These are phyloP conservation scores for Picus viridis DNA, from an alignment of 2,797 vertebrate genomes.

Conservation along the genomic window DNA sequence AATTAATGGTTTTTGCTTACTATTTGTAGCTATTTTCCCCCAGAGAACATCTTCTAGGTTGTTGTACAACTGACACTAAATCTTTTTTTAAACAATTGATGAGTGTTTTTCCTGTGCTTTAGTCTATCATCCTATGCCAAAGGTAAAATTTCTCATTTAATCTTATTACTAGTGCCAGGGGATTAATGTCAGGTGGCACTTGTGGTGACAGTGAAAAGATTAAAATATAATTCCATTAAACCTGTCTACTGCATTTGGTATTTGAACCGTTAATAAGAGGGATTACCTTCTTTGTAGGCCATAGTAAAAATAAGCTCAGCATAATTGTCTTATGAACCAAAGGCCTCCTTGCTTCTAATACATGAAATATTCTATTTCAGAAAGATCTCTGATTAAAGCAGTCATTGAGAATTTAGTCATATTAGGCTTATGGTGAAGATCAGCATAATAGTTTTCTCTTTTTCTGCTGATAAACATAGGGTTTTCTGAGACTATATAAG, in stretches of 20 bases:
- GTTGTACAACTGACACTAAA: not conserved
- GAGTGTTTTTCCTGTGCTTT: conserved; percentile 10
- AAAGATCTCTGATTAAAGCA: conserved; percentile 55
- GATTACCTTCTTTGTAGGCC: conserved; percentile 45
- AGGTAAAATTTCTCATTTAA: conserved; percentile 57
- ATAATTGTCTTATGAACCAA: conserved; percentile 54
- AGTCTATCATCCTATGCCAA: conserved; percentile 14
- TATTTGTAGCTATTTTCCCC: not conserved
- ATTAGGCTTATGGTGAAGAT: not conserved
- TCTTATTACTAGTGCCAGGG: conserved; percentile 31
- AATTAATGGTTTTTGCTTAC: not conserved
- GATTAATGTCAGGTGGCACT: conserved; percentile 65
- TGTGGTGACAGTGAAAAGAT: conserved; percentile 57
- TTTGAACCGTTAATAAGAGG: conserved; percentile 55
- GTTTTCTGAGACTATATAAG: conserved; percentile 11
- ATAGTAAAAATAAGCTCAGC: conserved; percentile 30
- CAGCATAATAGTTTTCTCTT: not conserved
- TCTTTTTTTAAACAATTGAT: conserved; percentile 18
- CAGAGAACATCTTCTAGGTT: not conserved
- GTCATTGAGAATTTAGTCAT: not conserved
- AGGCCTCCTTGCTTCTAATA: conserved; percentile 28
- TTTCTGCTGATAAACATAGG: not conserved
- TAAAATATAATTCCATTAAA: conserved; percentile 65
- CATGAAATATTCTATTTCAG: conserved; percentile 29
- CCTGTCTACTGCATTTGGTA: conserved; percentile 42